Evolutionary conservation across 2,113 vertebrate genomes (phyloP).

Genomic region (Electrona antarctica): DNA sequence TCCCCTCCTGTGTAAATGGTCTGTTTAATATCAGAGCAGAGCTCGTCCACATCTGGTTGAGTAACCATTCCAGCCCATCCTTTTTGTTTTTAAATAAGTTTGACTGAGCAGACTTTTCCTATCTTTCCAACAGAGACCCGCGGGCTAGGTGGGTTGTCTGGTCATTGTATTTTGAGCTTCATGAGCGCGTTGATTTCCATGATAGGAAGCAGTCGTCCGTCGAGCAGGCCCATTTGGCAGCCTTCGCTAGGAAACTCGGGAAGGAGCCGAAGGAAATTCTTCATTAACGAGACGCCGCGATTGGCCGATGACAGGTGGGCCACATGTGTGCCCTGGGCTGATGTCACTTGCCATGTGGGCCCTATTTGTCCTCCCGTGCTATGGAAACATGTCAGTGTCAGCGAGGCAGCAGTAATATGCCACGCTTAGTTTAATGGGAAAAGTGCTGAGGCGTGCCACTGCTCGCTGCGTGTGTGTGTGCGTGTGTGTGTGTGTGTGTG

Average conservation of each 20-base stretch:
- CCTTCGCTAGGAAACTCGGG: slow-evolving; percentile 19
- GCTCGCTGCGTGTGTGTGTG: slow-evolving; percentile 28
- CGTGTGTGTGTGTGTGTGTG: slow-evolving; percentile 18
- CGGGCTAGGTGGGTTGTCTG: slow-evolving; percentile 52
- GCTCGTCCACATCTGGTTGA: slow-evolving; percentile 51
- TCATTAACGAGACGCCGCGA: slow-evolving; percentile 24
- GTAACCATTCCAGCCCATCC: slow-evolving; percentile 19
- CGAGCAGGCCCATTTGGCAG: slow-evolving; percentile 6
- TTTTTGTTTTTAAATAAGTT: slow-evolving; percentile 21
- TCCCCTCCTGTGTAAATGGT: slow-evolving; percentile 8
- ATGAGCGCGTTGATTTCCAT: slow-evolving; percentile 54
- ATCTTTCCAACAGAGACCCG: slow-evolving; percentile 35
- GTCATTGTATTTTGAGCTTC: slow-evolving; percentile 45
- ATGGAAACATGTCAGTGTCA: slow-evolving; percentile 59
- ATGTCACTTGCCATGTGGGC: slow-evolving; percentile 59
- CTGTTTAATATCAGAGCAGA: slow-evolving; percentile 31
- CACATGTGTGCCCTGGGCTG: slow-evolving; percentile 45
- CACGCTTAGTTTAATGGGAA: slow-evolving; percentile 56
- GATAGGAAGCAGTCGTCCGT: slow-evolving; percentile 46
- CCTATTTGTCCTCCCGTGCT: slow-evolving; percentile 52
- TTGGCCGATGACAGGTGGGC: slow-evolving; percentile 56
- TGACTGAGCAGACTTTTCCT: slow-evolving; percentile 60
- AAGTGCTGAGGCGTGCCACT: slow-evolving; percentile 44
- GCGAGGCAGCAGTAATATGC: slow-evolving; percentile 46
- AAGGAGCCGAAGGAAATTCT: slow-evolving; percentile 40